These are phyloP conservation scores for Tetrax tetrax DNA, from an alignment of 2,113 vertebrate species.

Conservation along the genomic window DNA sequence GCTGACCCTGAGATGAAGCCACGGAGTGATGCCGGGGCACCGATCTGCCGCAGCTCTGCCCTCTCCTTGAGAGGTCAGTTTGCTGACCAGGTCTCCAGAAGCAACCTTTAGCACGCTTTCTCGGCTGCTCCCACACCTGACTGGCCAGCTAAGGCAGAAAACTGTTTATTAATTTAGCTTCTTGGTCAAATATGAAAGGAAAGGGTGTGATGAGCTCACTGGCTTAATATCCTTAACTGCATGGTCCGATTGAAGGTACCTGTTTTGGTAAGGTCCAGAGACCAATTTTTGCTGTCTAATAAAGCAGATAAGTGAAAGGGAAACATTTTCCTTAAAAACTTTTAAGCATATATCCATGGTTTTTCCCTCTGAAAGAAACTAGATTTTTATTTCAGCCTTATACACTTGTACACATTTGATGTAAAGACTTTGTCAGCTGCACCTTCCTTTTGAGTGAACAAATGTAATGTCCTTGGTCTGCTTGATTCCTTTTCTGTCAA, in stretches of 20 bases:
- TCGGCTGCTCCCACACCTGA: neutral
- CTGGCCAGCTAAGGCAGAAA: neutral
- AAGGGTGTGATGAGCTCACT: neutral
- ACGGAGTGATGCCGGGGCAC: accelerated
- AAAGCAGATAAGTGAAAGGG: neutral
- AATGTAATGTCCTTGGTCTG: neutral
- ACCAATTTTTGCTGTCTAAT: neutral
- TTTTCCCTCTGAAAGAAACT: neutral
- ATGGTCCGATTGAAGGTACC: neutral
- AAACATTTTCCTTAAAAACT: neutral
- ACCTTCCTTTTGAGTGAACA: neutral
- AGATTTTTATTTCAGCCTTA: neutral
- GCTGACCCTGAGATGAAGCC: neutral
- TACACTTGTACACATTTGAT: neutral
- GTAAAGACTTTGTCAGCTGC: neutral
- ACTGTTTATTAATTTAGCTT: neutral
- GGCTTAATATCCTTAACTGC: neutral
- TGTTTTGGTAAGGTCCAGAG: neutral
- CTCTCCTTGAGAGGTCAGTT: accelerated
- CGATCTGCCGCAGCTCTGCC: neutral
- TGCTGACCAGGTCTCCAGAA: neutral
- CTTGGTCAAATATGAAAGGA: neutral
- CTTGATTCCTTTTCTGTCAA: neutral
- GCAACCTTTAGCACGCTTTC: neutral
- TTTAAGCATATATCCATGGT: neutral